Evolutionary conservation across 1,140 invertebrate species (phyloP).

Genomic region (Battus philenor): DNA sequence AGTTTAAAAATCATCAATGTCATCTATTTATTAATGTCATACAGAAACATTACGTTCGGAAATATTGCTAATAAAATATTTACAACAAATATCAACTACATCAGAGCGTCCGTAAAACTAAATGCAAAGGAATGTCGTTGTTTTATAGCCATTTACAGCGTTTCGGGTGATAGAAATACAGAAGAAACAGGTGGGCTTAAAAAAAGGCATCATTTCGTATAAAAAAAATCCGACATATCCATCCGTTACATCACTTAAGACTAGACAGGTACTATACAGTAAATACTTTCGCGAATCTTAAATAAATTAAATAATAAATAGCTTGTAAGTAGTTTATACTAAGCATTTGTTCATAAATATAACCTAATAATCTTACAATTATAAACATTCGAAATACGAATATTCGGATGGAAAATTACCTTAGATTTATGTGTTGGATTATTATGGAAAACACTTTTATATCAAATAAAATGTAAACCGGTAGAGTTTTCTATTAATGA

Average conservation of each 20-base stretch:
- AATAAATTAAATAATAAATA: constrained; percentile 24
- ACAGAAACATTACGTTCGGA: constrained; percentile 22
- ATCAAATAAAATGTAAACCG: too few species aligned
- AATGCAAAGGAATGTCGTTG: constrained; percentile 38
- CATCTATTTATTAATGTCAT: constrained; percentile 24
- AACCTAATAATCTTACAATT: too few species aligned
- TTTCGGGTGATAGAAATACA: too few species aligned
- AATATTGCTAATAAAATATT: constrained; percentile 29
- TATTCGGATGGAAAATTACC: too few species aligned
- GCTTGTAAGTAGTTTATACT: constrained; percentile 20
- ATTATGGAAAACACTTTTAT: too few species aligned
- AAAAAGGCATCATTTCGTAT: constrained; percentile 12
- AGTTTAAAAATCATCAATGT: constrained; percentile 8
- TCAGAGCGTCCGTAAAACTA: too few species aligned
- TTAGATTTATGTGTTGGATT: too few species aligned
- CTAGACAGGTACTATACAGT: constrained; percentile 67
- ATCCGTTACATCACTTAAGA: constrained; percentile 37
- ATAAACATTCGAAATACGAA: too few species aligned
- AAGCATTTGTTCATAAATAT: too few species aligned
- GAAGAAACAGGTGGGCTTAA: constrained; percentile 3
- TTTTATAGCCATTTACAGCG: constrained; percentile 1
- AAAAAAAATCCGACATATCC: constrained; percentile 1
- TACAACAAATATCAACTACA: constrained; percentile 28
- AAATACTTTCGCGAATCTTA: constrained; percentile 55
- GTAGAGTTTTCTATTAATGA: too few species aligned